Base-by-base conservation (phyloP, 1,140 invertebrate genomes). In the Adoxophyes honmai region DNA sequence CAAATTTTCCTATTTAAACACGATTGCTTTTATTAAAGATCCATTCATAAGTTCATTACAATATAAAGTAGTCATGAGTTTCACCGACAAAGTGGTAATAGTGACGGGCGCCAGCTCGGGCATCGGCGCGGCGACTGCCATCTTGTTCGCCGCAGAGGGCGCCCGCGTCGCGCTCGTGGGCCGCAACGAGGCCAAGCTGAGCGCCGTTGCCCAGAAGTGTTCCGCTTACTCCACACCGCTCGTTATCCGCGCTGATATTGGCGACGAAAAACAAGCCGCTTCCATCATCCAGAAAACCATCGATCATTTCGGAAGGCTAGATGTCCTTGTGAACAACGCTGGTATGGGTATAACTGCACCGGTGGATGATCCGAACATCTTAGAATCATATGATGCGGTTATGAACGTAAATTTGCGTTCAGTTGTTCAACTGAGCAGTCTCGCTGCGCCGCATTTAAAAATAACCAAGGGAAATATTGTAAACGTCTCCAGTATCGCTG, bases 291-390 rank as follows among this genome's bases (percentile, higher is more conserved):
- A 93, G 4, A 77, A 76, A 1, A 91, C 91, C 0, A 73, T 92
- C 7, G 64, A 89, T 34, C 82, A 89, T 44, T 92, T 89, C 75
- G 90, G 91, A 2, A 88, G 86, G 68, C 66, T 93, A 10, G 91
- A 93, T 77, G 80, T 93, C 42, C 70, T 93, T n/a, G 84, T 95
- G 1, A 95, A 95, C 72, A 94, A 92, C 89, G 94, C 94, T 52
- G 94, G n/a, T n/a, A 91, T 93, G 60, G 60, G 94, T 7, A 56
- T 18, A 16, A 91, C 91, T 65, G 78, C 53, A 51, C 94, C 93
- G 13, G 81, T 80, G 10, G 93, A 94, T 73, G 92, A 94, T 75
- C 92, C 89, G 54, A 93, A 93, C 1, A 89, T 89, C n/a, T 67
- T 95, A 37, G 90, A 93, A 39, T 91, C 92, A 42, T 95, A 90